Percentiles rank a stretch among this genome's conserved stretches.
phyloP scores from a whole-genome alignment of 2,113 vertebrate species.

The Thoracochromis brauschi region DNA sequence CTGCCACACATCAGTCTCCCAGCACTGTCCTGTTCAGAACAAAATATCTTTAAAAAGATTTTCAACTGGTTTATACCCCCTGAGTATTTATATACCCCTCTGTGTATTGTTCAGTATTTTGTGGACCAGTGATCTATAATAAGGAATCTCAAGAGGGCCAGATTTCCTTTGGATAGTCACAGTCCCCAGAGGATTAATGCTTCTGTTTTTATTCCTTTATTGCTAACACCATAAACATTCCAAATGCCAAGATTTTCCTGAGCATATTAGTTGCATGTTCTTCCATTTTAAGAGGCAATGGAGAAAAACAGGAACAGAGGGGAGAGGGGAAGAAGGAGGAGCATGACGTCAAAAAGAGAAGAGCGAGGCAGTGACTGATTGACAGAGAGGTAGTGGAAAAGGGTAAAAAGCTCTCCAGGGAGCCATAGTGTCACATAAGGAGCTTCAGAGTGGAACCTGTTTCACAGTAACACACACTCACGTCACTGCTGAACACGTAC shows the following conservation, averaged over 20 bases:
- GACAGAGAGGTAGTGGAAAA: constrained; percentile 17
- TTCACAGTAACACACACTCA: neutral
- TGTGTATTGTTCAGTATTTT: neutral
- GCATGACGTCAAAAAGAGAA: neutral
- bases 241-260: neutral
- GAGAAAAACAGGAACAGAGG: neutral
- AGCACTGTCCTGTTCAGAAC: neutral
- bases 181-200: neutral
- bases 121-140: neutral
- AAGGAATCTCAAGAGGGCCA: neutral
- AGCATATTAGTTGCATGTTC: neutral
- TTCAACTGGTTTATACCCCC: neutral
- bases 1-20: neutral
- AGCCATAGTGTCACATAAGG: constrained; percentile 8
- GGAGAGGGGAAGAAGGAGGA: neutral
- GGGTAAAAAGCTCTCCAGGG: constrained; percentile 31
- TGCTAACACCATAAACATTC: neutral
- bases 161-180: neutral
- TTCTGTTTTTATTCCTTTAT: neutral
- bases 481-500: neutral
- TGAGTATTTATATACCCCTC: neutral
- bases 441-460: constrained; percentile 19
- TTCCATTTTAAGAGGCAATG: neutral
- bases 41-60: neutral
- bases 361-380: neutral